A percentile compares a stretch with the other conserved stretches of the same genome.
Evolutionary conservation across 2,888 invertebrate species (phyloP).

Genomic region (Minunthozetes semirufus): DNA sequence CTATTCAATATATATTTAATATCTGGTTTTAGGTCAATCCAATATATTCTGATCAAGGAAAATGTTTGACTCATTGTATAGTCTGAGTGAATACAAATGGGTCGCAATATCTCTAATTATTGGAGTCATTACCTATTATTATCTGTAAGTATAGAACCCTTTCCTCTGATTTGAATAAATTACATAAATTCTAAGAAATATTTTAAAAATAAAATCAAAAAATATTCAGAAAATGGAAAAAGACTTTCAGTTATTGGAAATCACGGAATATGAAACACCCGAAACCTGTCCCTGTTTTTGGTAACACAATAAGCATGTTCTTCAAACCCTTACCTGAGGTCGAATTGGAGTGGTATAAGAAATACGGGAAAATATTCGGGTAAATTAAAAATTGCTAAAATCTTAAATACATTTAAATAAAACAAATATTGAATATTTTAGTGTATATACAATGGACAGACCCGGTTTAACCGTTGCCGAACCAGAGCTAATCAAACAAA

Average conservation of each 20-base stretch:
- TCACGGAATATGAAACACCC: neutral
- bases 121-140: neutral
- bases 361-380: slow-evolving; percentile 12
- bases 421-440: neutral
- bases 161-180: neutral
- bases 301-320: neutral
- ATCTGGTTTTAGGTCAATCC: neutral
- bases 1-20: too few relatives aligned
- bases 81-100: neutral
- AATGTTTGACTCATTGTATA: neutral
- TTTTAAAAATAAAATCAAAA: neutral
- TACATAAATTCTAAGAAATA: neutral
- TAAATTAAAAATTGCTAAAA: neutral
- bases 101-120: neutral
- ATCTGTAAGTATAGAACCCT: neutral
- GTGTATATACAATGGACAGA: neutral
- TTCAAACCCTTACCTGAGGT: neutral
- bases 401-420: neutral
- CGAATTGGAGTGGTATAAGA: slow-evolving; percentile 1
- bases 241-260: slow-evolving; percentile 2
- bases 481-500: slow-evolving; percentile 28
- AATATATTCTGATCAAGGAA: neutral
- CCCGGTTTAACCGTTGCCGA: neutral
- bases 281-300: neutral
- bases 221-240: neutral